Base-by-base conservation (phyloP, 1,140 invertebrate genomes). In the Lepidostoma basale region DNA sequence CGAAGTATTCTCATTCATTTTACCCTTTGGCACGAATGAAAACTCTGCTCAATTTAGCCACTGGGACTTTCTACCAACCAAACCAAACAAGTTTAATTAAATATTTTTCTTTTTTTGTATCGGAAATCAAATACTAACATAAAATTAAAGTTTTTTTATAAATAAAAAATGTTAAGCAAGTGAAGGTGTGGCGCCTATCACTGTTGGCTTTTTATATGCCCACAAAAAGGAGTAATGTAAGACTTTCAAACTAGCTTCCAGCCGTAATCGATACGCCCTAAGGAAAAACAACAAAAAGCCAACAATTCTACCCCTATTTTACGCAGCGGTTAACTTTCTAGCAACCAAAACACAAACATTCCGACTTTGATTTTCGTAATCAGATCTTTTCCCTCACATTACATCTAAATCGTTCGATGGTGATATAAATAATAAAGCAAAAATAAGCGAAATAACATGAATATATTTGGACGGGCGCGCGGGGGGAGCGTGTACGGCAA, bases 321-420 rank as follows among this genome's bases (percentile, higher is more conserved):
- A 65, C 47, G 47, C 49, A 22, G 47, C 49, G 25, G 63, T 65
- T 56, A 65, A 54, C 49, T 52, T 65, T 63, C 23, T 25, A 36
- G 36, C 45, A 20, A 54, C 28, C 63, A 54, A 22, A 65, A 65
- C 44, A 23, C 63, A 47, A 58, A 67, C 56, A 60, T 60, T 60
- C 23, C 10, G 56, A 42, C 39, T 60, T 60, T 60, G 56, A 25
- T 60, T 60, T 42, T 25, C 56, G 33, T 44, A 60, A 60, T 60
- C 39, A 60, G 56, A 60, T 60, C 23, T 60, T 42, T 60, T 60
- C 56, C 56, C 56, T 25, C 36, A 23, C 56, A 44, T 60, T 60
- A 42, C 33, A n/a, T 42, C 20, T 25, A 59, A 16, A 26, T 44
- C 36, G 23, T 60, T 60, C 39, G 39, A 60, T 56, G 39, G 56